Base-by-base conservation (phyloP, 2,888 invertebrate species). In the Zelleria hepariella region DNA sequence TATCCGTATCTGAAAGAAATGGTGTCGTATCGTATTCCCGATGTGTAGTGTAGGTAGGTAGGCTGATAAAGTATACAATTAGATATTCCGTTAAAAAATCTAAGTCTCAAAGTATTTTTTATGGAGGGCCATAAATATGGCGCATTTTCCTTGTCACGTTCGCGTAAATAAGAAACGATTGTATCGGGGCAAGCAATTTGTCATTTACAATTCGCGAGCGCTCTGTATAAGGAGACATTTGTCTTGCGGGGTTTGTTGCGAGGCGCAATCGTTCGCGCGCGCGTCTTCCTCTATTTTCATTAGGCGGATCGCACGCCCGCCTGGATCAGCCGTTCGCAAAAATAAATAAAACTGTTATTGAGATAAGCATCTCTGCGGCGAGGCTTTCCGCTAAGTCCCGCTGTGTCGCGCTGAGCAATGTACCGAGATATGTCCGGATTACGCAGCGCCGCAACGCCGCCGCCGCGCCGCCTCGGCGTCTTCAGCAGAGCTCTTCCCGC, bases 341-440 rank as follows among this genome's bases (percentile, higher is more conserved):
- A 87, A 88, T 87, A 88, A 87, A 87, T 87, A 88, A 88, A 87
- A 87, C 85, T 87, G 87, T 87, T 88, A 87, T 87, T 87, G 87
- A 83, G 88, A 86, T 86, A 87, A 87, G 82, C 86, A 86, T 87
- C 86, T 87, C 86, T 82, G 76, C 78, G 73, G 77, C 75, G 77
- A 78, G 86, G 86, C 84, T 86, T 86, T 86, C 70, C 81, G 77
- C 85, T 86, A 86, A 87, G 86, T 84, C 86, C 85, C 82, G 78
- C 78, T 79, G 85, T 83, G 86, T 84, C 85, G 84, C 85, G 78
- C 75, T 83, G 85, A 86, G 84, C 82, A 82, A 83, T 85, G 86
- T 86, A 80, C 82, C 78, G 77, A 86, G 87, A 87, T 87, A 81
- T 86, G 87, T 85, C 71, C 72, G 87, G 87, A 86, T 87, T 87